These are phyloP conservation scores for Crotalus viridis DNA, from an alignment of 2,113 vertebrate genomes.

Conservation along the genomic window DNA sequence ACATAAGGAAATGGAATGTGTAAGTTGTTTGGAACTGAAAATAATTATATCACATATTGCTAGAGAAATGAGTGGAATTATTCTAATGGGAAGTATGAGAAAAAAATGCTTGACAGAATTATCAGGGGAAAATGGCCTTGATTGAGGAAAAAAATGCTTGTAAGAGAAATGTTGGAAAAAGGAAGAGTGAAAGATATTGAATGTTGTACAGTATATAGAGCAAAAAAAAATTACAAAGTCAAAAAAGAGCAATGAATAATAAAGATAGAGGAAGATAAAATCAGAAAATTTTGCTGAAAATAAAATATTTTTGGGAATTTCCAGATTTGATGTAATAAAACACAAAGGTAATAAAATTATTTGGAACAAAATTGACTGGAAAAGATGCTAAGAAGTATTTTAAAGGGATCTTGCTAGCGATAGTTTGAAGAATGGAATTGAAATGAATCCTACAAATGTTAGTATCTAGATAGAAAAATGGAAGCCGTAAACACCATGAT, in stretches of 20 bases:
- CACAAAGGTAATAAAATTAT: not conserved
- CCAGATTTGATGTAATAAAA: not conserved
- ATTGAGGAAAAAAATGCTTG: not conserved
- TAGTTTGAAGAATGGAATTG: not conserved
- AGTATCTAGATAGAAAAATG: not conserved
- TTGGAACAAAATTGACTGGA: not conserved
- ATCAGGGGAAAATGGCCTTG: not conserved
- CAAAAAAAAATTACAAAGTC: not conserved
- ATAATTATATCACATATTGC: not conserved
- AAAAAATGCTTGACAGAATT: not conserved
- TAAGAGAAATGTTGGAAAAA: not conserved
- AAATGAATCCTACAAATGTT: not conserved
- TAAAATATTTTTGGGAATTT: not conserved
- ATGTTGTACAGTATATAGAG: not conserved
- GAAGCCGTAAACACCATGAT: not conserved
- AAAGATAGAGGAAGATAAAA: not conserved
- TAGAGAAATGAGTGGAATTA: not conserved
- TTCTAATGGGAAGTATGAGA: not conserved
- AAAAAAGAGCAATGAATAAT: not conserved
- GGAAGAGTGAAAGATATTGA: not conserved
- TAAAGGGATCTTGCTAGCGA: not conserved
- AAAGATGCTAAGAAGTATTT: not conserved
- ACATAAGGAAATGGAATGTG: not conserved
- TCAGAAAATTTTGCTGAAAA: not conserved
- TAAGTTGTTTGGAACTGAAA: not conserved